A percentile compares a stretch with the other conserved stretches of the same genome.
Evolutionary conservation across 2,113 vertebrate species (phyloP).

Genomic region (Nicator chloris): DNA sequence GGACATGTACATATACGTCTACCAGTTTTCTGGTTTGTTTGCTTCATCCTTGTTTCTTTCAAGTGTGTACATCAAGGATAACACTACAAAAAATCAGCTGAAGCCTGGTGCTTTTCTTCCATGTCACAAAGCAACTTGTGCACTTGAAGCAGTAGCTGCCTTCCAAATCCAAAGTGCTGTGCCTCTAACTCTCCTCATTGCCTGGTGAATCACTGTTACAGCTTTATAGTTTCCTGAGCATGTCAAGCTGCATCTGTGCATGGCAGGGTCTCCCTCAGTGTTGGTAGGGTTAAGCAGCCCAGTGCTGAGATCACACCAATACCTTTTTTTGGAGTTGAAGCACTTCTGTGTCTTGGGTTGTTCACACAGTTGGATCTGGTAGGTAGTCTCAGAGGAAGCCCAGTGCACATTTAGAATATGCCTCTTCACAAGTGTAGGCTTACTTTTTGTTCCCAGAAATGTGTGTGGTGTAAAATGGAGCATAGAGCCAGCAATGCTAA

Average conservation of each 20-base stretch:
- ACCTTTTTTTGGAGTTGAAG: neutral
- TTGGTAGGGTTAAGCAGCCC: neutral
- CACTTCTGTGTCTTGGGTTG: neutral
- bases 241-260: neutral
- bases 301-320: neutral
- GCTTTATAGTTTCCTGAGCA: neutral
- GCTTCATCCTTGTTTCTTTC: neutral
- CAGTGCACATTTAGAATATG: neutral
- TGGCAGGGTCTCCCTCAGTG: neutral
- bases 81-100: neutral
- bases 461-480: neutral
- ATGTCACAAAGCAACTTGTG: neutral
- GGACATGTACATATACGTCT: neutral
- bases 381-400: neutral
- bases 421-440: neutral
- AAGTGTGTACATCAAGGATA: neutral
- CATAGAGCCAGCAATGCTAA: neutral
- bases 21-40: neutral
- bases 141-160: neutral
- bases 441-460: slow-evolving; percentile 6
- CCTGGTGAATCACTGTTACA: neutral
- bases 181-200: neutral
- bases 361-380: neutral
- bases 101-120: neutral
- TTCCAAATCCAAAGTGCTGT: neutral